A percentile compares a stretch with the other conserved stretches of the same genome.
phyloP scores from a whole-genome alignment of 2,797 vertebrate genomes.

The Enteromius viviparus region DNA sequence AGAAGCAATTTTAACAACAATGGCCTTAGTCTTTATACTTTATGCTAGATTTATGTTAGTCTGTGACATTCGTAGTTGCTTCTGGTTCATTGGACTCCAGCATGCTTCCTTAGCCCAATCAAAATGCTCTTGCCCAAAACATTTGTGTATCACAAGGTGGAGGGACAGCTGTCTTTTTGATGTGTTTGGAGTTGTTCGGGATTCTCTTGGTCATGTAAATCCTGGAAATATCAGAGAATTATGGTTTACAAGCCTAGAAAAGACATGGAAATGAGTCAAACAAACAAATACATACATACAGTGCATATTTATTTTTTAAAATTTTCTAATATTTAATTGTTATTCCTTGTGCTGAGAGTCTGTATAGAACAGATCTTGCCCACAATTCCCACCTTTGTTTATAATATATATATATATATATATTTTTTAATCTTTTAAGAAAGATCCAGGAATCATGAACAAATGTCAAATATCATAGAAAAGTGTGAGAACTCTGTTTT shows the following conservation, averaged over 20 bases:
- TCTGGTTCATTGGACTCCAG: neutral
- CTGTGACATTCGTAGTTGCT: neutral
- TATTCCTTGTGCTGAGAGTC: neutral
- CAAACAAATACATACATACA: neutral
- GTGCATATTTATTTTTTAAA: neutral
- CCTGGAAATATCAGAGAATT: neutral
- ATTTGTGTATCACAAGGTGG: neutral
- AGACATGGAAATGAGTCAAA: neutral
- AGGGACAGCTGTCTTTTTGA: neutral
- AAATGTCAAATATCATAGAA: neutral
- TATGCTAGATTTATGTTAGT: neutral
- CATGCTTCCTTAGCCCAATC: neutral
- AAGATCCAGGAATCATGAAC: neutral
- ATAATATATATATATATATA: too few species aligned
- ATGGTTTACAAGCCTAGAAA: neutral
- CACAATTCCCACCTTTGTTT: neutral
- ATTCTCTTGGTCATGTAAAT: neutral
- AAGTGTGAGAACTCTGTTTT: neutral
- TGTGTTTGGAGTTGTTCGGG: neutral
- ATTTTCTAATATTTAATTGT: neutral
- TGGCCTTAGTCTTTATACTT: neutral
- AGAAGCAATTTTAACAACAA: slow-evolving; percentile 5
- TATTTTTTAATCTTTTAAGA: neutral
- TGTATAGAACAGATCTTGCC: neutral
- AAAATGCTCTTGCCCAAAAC: neutral